These are phyloP conservation scores for Drosophila hydei DNA, from an alignment of 1,140 invertebrate species.

Conservation along the genomic window DNA sequence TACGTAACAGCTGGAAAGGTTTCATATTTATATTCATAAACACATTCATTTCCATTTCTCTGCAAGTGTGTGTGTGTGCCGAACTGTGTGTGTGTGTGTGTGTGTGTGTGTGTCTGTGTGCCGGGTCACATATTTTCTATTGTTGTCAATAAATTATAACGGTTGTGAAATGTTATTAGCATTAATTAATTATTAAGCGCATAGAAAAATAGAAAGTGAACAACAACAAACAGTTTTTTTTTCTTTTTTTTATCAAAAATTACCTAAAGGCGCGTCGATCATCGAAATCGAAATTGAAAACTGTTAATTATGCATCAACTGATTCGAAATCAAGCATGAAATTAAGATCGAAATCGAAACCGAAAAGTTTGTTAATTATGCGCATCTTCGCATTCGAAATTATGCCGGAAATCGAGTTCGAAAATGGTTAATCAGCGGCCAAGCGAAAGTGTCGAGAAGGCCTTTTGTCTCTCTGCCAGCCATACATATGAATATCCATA, in stretches of 20 bases:
- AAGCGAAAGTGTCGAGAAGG: conserved; percentile 63
- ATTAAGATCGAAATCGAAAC: conserved; percentile 37
- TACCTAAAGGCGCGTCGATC: conserved; percentile 41
- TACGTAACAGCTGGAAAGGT: conserved; percentile 47
- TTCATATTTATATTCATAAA: conserved; percentile 39
- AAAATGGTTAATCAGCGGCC: conserved; percentile 28
- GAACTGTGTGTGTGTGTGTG: conserved; percentile 29
- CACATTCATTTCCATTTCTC: conserved; percentile 57
- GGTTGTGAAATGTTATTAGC: conserved; percentile 83
- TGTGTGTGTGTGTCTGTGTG: not conserved
- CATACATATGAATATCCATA: too few species aligned
- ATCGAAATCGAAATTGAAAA: conserved; percentile 42
- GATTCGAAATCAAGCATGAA: conserved; percentile 26
- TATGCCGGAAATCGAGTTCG: too few species aligned
- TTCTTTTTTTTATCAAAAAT: conserved; percentile 42
- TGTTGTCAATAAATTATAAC: conserved; percentile 80
- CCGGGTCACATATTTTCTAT: conserved; percentile 61
- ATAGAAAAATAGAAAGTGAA: conserved; percentile 82
- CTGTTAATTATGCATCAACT: conserved; percentile 61
- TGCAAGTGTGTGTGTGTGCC: conserved; percentile 2
- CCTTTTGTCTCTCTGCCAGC: conserved; percentile 7
- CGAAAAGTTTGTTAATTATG: conserved; percentile 67
- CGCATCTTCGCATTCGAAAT: conserved; percentile 35
- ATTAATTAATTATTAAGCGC: conserved; percentile 81
- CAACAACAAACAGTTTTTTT: not conserved